These are phyloP conservation scores for Mylabris phalerata DNA, from an alignment of 1,140 invertebrate genomes.

Conservation along the genomic window DNA sequence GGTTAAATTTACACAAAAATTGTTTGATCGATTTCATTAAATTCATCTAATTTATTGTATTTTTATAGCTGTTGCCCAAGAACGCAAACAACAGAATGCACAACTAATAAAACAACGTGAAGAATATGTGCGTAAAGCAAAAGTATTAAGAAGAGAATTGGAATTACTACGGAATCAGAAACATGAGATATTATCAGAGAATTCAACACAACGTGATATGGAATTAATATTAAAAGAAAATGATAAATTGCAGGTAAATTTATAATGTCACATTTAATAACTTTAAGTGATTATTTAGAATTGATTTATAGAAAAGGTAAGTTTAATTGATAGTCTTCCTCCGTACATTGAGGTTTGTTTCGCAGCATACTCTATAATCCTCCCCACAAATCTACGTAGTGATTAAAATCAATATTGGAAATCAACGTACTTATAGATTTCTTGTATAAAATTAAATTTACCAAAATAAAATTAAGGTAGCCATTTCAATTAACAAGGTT, in stretches of 20 bases:
- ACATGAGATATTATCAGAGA: conserved; percentile 61
- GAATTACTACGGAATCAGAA: conserved; percentile 69
- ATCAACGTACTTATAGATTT: no score
- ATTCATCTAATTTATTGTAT: conserved; percentile 6
- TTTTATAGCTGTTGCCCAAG: conserved; percentile 62
- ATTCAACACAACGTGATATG: conserved; percentile 47
- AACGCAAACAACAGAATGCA: conserved; percentile 71
- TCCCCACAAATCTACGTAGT: neutral
- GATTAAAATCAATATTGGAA: neutral
- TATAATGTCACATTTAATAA: conserved; percentile 1
- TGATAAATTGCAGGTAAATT: conserved; percentile 67
- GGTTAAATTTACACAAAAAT: neutral
- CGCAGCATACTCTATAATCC: conserved; percentile 14
- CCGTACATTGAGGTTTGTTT: conserved; percentile 28
- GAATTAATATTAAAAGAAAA: conserved; percentile 67
- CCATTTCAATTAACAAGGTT: no score
- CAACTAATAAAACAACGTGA: conserved; percentile 68
- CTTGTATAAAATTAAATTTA: no score
- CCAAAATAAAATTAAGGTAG: no score
- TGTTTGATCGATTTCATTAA: neutral
- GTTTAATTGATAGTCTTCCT: neutral
- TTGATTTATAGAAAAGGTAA: neutral
- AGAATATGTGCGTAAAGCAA: conserved; percentile 66
- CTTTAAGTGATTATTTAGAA: neutral
- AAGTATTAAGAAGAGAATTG: conserved; percentile 63